Conservation (phyloP, 2,888 invertebrate species). For the Rhagonycha lutea region DNA sequence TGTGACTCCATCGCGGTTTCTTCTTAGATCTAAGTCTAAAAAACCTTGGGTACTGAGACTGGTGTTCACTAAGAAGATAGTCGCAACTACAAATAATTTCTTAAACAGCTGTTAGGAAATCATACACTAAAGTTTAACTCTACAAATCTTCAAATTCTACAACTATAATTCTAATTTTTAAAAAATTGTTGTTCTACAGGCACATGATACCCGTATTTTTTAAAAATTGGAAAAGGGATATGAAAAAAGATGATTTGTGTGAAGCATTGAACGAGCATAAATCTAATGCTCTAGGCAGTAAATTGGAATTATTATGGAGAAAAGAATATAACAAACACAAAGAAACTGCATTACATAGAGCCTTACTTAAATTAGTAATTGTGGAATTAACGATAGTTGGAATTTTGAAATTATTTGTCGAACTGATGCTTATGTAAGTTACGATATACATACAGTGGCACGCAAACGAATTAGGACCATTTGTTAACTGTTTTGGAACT, state of each 20-base stretch:
- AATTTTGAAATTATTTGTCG: conserved; percentile 46
- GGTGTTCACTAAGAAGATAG: too few species aligned
- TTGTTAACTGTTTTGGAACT: too few species aligned
- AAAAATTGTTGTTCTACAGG: conserved; percentile 5
- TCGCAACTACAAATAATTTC: too few species aligned
- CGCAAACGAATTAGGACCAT: too few species aligned
- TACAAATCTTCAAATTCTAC: too few species aligned
- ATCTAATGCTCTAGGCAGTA: conserved; percentile 67
- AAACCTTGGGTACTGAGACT: too few species aligned
- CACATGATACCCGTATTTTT: conserved; percentile 21
- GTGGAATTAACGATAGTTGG: conserved; percentile 42
- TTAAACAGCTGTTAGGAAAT: too few species aligned
- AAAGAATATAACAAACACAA: conserved; percentile 48
- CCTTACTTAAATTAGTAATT: conserved; percentile 45
- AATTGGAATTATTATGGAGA: conserved; percentile 61
- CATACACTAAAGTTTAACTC: too few species aligned
- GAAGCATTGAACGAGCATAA: conserved; percentile 69
- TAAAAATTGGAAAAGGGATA: conserved; percentile 9
- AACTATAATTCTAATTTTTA: background rate
- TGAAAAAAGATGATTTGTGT: conserved; percentile 71
- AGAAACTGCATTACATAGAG: conserved; percentile 46
- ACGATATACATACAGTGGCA: too few species aligned
- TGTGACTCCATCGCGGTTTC: too few species aligned
- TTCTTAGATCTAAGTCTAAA: too few species aligned
- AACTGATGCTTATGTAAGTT: conserved; percentile 50